Percentiles rank a stretch among this genome's conserved stretches.
phyloP scores from a whole-genome alignment of 1,140 invertebrate species.

The Aporrectodea caliginosa region DNA sequence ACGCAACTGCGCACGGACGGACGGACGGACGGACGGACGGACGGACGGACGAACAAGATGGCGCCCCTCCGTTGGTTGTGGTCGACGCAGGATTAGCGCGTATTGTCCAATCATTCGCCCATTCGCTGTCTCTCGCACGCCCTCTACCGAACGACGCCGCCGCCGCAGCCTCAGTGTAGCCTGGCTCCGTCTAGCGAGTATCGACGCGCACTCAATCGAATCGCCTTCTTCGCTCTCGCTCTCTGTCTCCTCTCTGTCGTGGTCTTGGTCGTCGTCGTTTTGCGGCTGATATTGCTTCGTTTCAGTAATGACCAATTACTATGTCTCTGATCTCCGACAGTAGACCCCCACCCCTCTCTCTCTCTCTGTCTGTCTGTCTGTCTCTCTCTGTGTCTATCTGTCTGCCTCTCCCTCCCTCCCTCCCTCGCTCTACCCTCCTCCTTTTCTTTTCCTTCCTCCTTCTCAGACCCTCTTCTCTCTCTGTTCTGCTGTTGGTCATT shows the following conservation, averaged over 20 bases:
- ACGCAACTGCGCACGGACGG: background rate
- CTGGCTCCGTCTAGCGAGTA: no score
- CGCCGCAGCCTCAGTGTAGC: no score
- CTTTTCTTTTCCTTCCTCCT: background rate
- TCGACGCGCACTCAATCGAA: background rate
- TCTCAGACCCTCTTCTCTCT: background rate
- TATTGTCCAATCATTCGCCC: background rate
- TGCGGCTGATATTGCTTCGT: no score
- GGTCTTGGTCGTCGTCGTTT: background rate
- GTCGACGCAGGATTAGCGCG: no score
- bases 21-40: background rate
- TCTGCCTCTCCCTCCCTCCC: background rate
- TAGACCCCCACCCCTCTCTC: background rate
- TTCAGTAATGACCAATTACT: no score
- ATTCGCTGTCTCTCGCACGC: background rate
- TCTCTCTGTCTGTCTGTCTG: background rate
- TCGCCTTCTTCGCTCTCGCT: background rate
- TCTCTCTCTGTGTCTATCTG: background rate
- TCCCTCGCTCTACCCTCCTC: background rate
- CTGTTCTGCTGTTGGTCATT: no score
- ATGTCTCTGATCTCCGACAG: no score
- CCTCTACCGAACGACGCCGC: background rate
- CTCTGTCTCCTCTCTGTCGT: background rate
- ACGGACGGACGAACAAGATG: background rate
- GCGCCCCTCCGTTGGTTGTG: no score